Evolutionary conservation across 2,888 invertebrate genomes (phyloP).

Genomic region (Ametastegia equiseti): DNA sequence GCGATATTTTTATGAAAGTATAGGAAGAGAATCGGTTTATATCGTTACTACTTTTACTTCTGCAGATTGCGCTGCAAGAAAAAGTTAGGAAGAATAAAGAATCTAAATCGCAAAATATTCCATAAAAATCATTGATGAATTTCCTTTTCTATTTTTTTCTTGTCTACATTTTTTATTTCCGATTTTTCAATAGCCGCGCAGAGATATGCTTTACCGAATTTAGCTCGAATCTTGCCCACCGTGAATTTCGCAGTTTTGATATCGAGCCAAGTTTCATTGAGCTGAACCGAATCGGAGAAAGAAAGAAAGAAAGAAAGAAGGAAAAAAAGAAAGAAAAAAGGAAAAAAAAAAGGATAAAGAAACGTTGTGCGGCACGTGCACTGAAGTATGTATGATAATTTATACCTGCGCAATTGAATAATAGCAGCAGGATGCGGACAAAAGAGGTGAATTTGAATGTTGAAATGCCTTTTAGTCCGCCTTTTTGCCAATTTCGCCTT

Average conservation of each 20-base stretch:
- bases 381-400: neutral
- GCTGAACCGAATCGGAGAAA: conserved; percentile 7
- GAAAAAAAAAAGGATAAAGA: neutral
- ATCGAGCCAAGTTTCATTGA: conserved; percentile 14
- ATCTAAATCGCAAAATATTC: too few relatives aligned
- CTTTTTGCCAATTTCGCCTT: neutral
- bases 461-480: conserved; percentile 5
- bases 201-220: neutral
- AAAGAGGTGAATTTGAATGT: neutral
- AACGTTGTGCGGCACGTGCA: neutral
- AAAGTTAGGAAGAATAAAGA: too few relatives aligned
- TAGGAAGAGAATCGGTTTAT: too few relatives aligned
- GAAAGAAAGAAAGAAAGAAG: neutral
- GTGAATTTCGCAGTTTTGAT: neutral
- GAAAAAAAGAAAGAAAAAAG: neutral
- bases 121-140: too few relatives aligned
- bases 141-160: neutral
- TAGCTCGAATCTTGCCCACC: conserved; percentile 1
- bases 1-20: too few relatives aligned
- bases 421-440: neutral
- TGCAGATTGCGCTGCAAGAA: too few relatives aligned
- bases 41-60: too few relatives aligned
- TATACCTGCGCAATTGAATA: neutral
- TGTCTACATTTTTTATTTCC: neutral
- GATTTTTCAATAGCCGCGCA: neutral